Conservation (phyloP, 2,797 vertebrate genomes). For the Chiloscyllium punctatum region DNA sequence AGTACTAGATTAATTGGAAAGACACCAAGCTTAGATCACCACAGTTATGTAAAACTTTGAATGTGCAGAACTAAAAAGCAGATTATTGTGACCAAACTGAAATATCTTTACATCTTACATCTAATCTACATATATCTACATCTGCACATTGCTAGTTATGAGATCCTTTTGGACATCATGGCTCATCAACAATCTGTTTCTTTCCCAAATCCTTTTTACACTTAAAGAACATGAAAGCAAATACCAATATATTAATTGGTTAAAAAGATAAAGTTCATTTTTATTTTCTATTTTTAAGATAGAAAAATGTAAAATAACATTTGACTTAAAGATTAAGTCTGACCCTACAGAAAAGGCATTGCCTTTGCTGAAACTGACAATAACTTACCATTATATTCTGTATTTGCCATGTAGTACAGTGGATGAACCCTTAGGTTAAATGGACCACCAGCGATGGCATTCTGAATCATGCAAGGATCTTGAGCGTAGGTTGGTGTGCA, state of each 20-base stretch:
- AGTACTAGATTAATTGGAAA: background rate
- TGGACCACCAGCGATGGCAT: fast-evolving
- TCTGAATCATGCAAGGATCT: background rate
- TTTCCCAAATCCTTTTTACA: background rate
- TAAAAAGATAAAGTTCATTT: background rate
- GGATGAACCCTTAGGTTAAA: background rate
- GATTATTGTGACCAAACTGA: background rate
- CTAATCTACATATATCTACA: background rate
- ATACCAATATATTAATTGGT: background rate
- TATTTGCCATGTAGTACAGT: background rate
- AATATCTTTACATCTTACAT: background rate
- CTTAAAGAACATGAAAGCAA: background rate
- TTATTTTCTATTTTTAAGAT: background rate
- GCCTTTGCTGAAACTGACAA: background rate
- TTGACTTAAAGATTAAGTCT: background rate
- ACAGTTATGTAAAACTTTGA: background rate
- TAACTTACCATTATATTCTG: background rate
- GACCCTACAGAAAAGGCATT: background rate
- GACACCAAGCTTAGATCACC: background rate
- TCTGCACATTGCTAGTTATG: background rate
- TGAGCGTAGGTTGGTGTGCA: background rate
- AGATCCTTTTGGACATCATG: background rate
- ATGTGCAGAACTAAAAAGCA: background rate
- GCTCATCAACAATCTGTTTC: background rate
- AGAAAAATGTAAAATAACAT: background rate